phyloP scores from a whole-genome alignment of 2,797 vertebrate species.

The Poeciliopsis presidionis region DNA sequence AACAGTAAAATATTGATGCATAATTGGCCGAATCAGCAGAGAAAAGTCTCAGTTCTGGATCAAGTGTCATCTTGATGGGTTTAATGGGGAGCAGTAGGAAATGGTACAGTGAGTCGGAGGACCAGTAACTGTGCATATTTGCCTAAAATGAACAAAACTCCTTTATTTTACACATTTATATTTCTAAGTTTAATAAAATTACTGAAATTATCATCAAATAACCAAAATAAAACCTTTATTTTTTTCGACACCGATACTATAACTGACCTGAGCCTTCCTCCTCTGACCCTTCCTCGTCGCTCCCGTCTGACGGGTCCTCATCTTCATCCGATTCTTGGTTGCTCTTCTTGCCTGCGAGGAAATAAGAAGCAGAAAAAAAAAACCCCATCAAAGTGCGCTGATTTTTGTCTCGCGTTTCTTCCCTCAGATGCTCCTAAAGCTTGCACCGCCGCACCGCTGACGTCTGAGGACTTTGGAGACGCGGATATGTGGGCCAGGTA shows the following conservation, averaged over 20 bases:
- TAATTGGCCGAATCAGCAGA: no score
- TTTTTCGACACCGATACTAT: neutral
- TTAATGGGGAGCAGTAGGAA: neutral
- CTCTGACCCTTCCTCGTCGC: slow-evolving; percentile 69
- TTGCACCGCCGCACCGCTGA: slow-evolving; percentile 46
- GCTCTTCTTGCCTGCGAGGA: slow-evolving; percentile 62
- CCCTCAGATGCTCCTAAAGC: slow-evolving; percentile 49
- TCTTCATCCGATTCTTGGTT: slow-evolving; percentile 55
- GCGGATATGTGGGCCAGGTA: slow-evolving; percentile 75
- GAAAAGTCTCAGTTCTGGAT: neutral
- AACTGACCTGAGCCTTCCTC: slow-evolving; percentile 67
- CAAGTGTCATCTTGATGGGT: neutral
- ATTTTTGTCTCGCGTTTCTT: slow-evolving; percentile 36
- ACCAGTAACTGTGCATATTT: neutral
- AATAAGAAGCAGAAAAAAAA: neutral
- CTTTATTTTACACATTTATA: neutral
- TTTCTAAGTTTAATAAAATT: neutral
- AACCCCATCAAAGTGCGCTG: slow-evolving; percentile 6
- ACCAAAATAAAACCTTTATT: neutral
- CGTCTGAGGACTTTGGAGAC: slow-evolving; percentile 69
- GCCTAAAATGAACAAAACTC: no score
- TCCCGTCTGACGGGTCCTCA: slow-evolving; percentile 76
- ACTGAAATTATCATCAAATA: neutral
- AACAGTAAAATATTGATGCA: neutral
- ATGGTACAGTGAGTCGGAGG: neutral